phyloP scores from a whole-genome alignment of 2,888 invertebrate genomes.

The Melanostoma scalare region DNA sequence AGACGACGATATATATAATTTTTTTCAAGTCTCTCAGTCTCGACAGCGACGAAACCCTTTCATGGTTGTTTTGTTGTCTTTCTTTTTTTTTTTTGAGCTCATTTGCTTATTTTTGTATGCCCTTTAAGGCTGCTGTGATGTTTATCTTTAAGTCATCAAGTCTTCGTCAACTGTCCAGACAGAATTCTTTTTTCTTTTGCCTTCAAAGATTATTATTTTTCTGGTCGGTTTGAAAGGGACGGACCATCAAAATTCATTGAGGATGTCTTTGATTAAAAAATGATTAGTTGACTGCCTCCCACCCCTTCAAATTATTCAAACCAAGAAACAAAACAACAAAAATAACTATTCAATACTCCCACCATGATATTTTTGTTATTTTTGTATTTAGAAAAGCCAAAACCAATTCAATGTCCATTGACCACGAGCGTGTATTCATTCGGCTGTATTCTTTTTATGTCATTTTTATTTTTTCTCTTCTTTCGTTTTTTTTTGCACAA shows the following conservation, averaged over 20 bases:
- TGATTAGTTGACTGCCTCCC: constrained; percentile 48
- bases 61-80: constrained; percentile 18
- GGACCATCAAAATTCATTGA: constrained; percentile 39
- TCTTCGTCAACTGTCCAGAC: constrained; percentile 34
- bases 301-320: constrained; percentile 1
- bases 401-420: constrained; percentile 54
- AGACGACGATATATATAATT: constrained; percentile 26
- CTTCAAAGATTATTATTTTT: background rate
- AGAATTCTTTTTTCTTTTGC: constrained; percentile 27
- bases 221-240: background rate
- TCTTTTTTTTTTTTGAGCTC: constrained; percentile 27
- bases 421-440: constrained; percentile 50
- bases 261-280: constrained; percentile 60
- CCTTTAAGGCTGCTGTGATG: constrained; percentile 57
- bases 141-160: constrained; percentile 68
- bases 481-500: constrained; percentile 25
- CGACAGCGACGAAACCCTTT: constrained; percentile 29
- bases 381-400: constrained; percentile 6
- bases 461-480: constrained; percentile 3
- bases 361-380: background rate
- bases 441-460: constrained; percentile 19
- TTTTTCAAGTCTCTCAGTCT: constrained; percentile 1
- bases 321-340: background rate
- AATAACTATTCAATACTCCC: constrained; percentile 22
- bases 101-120: constrained; percentile 59